Evolutionary conservation across 1,140 invertebrate genomes (phyloP).

Genomic region (Wasmannia auropunctata): DNA sequence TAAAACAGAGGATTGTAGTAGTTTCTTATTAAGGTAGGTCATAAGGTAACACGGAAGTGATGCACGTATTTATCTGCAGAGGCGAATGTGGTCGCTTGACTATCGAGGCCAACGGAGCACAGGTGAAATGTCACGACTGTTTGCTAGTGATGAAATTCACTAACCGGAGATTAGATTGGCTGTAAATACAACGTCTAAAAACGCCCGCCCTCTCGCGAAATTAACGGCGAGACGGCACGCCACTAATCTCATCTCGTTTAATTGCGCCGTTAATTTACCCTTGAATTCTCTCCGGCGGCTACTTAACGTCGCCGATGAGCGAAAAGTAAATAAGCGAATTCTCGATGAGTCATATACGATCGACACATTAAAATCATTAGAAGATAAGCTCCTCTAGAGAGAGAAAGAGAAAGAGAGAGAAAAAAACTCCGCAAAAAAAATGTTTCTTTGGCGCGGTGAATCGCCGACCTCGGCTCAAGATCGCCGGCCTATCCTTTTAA

Average conservation of each 20-base stretch:
- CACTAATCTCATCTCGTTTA: slow-evolving; percentile 15
- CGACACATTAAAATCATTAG: slow-evolving; percentile 15
- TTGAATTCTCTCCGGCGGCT: neutral
- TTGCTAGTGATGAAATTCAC: slow-evolving; percentile 49
- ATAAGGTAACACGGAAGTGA: slow-evolving; percentile 54
- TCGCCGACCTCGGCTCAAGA: neutral
- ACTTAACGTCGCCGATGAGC: neutral
- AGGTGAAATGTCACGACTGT: slow-evolving; percentile 60
- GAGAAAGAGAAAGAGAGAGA: neutral
- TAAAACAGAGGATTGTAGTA: slow-evolving; percentile 6
- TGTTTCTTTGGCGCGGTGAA: neutral
- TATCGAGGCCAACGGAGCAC: slow-evolving; percentile 57
- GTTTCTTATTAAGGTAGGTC: slow-evolving; percentile 50
- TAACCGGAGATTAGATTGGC: slow-evolving; percentile 44
- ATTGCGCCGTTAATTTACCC: slow-evolving; percentile 23
- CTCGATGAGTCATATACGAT: neutral
- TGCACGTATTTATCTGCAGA: slow-evolving; percentile 38
- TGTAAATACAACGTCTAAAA: slow-evolving; percentile 24
- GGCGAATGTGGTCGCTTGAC: slow-evolving; percentile 26
- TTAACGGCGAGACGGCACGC: slow-evolving; percentile 15
- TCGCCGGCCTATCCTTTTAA: slow-evolving; percentile 32
- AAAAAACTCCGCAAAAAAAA: neutral
- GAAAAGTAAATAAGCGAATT: slow-evolving; percentile 24
- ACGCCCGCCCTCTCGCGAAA: neutral
- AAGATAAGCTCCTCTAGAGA: neutral